These are phyloP conservation scores for Passer montanus DNA, from an alignment of 2,113 vertebrate genomes.

Conservation along the genomic window DNA sequence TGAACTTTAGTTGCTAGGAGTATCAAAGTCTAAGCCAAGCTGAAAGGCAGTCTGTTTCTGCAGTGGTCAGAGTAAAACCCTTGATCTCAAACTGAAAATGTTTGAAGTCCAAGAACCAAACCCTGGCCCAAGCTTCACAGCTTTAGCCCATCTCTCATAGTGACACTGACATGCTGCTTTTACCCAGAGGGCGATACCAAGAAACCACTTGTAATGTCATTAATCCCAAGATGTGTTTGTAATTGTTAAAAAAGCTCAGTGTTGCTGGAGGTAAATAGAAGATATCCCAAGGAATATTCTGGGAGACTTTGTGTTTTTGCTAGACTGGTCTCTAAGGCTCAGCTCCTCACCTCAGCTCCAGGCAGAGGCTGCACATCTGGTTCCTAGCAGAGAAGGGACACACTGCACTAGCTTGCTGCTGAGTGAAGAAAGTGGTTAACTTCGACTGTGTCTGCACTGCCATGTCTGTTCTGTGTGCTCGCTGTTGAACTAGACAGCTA, in stretches of 20 bases:
- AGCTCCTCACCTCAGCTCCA: background rate
- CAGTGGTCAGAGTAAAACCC: background rate
- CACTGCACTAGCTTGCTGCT: background rate
- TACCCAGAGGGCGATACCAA: background rate
- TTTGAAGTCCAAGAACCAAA: background rate
- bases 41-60: background rate
- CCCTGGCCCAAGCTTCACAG: background rate
- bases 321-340: background rate
- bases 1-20: slow-evolving; percentile 21
- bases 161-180: background rate
- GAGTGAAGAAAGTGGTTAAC: background rate
- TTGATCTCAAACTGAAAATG: slow-evolving; percentile 1
- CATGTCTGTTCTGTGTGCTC: background rate
- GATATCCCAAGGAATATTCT: background rate
- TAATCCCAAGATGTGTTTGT: background rate
- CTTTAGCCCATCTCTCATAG: background rate
- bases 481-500: background rate
- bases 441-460: background rate
- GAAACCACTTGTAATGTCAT: background rate
- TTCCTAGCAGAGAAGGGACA: background rate
- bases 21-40: slow-evolving; percentile 8
- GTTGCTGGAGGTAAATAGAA: background rate
- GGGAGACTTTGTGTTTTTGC: background rate
- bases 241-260: background rate
- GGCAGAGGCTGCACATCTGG: background rate